Evolutionary conservation across 2,888 invertebrate genomes (phyloP), one percentile per base, ranked within the genome.

Genomic region (Nezara viridula): DNA sequence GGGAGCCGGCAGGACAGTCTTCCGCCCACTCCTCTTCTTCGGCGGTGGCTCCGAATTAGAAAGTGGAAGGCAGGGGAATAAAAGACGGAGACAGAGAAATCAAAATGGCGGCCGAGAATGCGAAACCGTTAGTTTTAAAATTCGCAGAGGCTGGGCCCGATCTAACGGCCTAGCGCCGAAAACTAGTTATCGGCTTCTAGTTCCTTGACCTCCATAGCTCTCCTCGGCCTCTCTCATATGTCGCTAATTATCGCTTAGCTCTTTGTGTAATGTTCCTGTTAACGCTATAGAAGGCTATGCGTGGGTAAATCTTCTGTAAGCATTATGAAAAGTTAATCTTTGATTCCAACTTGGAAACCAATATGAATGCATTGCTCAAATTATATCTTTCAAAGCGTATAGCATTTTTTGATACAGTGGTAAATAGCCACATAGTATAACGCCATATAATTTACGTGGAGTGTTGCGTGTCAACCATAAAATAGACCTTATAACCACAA

Each of bases 51-150:
- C 81, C 81, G 44, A 47, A 81, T 81, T 81, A 81, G 81, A 81
- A 81, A 81, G 81, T 81, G 81, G 81, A 44, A 81, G 81, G 44
- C 44, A 16, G 6, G n/a, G 44, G 81, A 81, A 81, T 81, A 81
- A 81, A 81, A 81, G 81, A 81, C 81, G 81, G 81, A 81, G 81
- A 81, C 81, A 81, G 81, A 81, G 81, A 81, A 81, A 81, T 81
- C 81, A 81, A 81, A 81, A 81, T 81, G 81, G 81, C 81, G 81
- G 81, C 81, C 44, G 81, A 81, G 81, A 81, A 81, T 81, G 81
- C 81, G 81, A 81, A 81, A 81, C 81, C 81, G 81, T 81, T 81
- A 81, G 81, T 81, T 81, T 81, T 81, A 81, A 81, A 81, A 81
- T 81, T 81, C 81, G 44, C 81, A 81, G 81, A 44, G 81, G 81